A percentile compares a stretch with the other conserved stretches of the same genome.
phyloP scores from a whole-genome alignment of 1,140 invertebrate genomes.

The Aplysia californica region DNA sequence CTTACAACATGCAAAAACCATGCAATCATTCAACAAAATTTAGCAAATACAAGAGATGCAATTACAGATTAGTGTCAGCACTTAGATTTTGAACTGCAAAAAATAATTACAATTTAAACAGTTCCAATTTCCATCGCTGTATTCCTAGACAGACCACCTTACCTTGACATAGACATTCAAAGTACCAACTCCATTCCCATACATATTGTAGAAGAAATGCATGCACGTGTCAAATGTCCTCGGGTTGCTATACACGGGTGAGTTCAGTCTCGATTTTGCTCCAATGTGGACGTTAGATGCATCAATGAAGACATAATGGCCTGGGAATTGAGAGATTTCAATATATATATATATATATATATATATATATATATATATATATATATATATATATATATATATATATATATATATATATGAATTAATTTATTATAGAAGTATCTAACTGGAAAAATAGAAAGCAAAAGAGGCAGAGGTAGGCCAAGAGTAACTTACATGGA shows the following conservation, averaged over 20 bases:
- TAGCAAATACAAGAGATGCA: no score
- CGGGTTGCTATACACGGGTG: constrained; percentile 38
- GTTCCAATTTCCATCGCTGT: no score
- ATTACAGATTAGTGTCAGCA: no score
- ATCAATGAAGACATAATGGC: constrained; percentile 54
- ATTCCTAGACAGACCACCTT: no score
- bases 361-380: neutral
- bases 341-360: neutral
- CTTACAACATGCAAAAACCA: no score
- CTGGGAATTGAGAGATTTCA: constrained; percentile 28
- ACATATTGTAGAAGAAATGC: constrained; percentile 45
- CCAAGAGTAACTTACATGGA: no score
- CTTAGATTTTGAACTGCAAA: no score
- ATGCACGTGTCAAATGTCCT: constrained; percentile 53
- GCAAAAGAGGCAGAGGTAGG: no score
- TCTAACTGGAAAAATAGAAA: neutral
- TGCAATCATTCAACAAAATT: no score
- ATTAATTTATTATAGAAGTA: neutral
- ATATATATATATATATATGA: neutral
- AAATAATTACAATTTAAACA: no score
- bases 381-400: neutral
- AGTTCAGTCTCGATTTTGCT: constrained; percentile 47
- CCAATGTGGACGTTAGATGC: constrained; percentile 31
- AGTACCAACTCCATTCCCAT: constrained; percentile 10
- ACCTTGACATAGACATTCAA: constrained; percentile 25